phyloP scores from a whole-genome alignment of 1,140 invertebrate genomes.

The Rhopalosiphum padi region DNA sequence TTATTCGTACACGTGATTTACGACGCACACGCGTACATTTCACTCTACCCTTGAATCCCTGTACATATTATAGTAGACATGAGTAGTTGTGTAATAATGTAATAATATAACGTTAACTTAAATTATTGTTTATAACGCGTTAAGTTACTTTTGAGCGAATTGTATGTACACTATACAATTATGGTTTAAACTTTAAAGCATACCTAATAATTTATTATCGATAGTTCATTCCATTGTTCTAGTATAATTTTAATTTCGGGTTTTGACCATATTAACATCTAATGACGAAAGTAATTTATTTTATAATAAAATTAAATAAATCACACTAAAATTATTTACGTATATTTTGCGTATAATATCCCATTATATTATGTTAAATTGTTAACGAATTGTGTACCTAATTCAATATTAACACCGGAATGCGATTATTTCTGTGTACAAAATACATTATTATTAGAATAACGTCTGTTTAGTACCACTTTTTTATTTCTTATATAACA shows the following conservation, averaged over 20 bases:
- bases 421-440: background rate
- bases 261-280: background rate
- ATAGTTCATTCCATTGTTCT: background rate
- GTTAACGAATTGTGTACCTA: background rate
- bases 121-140: constrained; percentile 12
- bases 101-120: constrained; percentile 1
- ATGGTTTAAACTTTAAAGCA: background rate
- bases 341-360: background rate
- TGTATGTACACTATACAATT: background rate
- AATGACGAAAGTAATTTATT: background rate
- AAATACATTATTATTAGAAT: background rate
- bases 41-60: background rate
- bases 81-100: constrained; percentile 1
- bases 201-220: background rate
- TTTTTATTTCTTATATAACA: background rate
- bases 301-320: background rate
- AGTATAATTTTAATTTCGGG: background rate
- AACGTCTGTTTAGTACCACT: background rate
- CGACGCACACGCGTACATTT: background rate
- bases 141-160: background rate
- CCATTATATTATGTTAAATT: background rate
- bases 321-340: background rate
- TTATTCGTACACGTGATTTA: background rate
- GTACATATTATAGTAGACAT: background rate
- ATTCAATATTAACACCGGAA: background rate